Conservation (phyloP, 2,113 vertebrate species). For the Melanerpes formicivorus region DNA sequence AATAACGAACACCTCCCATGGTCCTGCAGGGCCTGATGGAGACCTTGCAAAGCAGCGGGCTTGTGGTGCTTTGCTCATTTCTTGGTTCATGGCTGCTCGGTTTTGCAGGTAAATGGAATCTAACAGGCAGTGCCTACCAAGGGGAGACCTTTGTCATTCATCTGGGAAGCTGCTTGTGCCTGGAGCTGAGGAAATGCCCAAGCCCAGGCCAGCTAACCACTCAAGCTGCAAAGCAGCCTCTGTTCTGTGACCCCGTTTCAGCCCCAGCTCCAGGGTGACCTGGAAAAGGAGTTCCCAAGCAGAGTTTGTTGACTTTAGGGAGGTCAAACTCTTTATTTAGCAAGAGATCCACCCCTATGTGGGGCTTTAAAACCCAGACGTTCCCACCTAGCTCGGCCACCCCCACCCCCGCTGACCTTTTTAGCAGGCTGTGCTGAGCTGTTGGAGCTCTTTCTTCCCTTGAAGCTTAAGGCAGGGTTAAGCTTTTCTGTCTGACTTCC, state of each 20-base stretch:
- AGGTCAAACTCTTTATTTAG: not conserved
- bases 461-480: not conserved
- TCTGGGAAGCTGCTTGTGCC: not conserved
- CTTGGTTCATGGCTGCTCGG: too few relatives aligned
- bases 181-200: not conserved
- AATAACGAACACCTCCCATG: not conserved
- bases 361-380: not conserved
- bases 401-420: accelerated
- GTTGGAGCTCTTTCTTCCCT: not conserved
- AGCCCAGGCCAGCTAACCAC: not conserved
- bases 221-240: not conserved
- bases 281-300: not conserved
- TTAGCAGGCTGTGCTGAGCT: not conserved
- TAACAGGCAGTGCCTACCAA: not conserved
- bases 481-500: not conserved
- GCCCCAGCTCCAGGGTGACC: not conserved
- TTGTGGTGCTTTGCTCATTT: not conserved
- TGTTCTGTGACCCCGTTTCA: not conserved
- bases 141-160: not conserved
- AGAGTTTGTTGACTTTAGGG: not conserved
- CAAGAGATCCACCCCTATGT: accelerated
- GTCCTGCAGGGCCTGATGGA: not conserved
- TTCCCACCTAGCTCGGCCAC: not conserved
- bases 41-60: not conserved
- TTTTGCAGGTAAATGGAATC: not conserved